Percentiles rank a stretch among this genome's conserved stretches.
These are phyloP conservation scores for Buphagus erythrorhynchus DNA, from an alignment of 2,797 vertebrate genomes.

Conservation along the genomic window DNA sequence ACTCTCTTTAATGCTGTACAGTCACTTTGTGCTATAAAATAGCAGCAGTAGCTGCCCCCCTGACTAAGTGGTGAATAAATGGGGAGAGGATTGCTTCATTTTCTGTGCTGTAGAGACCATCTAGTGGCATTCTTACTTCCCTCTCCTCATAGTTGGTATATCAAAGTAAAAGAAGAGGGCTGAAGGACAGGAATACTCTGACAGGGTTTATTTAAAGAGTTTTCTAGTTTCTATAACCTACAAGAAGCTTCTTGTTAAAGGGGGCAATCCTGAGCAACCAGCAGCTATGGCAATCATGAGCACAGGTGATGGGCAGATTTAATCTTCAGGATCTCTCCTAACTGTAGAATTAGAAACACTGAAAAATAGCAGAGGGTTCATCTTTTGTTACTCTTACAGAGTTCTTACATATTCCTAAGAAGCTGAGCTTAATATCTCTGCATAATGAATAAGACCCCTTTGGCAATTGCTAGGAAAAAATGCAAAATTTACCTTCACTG, in stretches of 20 bases:
- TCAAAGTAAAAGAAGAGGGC: not conserved
- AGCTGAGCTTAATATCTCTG: not conserved
- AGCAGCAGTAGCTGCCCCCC: not conserved
- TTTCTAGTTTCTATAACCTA: not conserved
- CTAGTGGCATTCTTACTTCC: not conserved
- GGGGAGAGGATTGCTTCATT: not conserved
- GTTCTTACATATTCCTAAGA: not conserved
- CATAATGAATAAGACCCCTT: not conserved
- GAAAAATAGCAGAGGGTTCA: not conserved
- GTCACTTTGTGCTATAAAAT: not conserved
- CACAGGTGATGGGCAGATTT: not conserved
- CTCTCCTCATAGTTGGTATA: fast-evolving
- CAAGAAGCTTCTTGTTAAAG: not conserved
- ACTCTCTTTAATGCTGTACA: not conserved
- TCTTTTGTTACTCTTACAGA: not conserved
- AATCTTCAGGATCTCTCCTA: not conserved
- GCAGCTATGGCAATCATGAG: fast-evolving
- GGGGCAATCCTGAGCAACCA: not conserved
- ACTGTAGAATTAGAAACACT: not conserved
- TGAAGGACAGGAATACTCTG: not conserved
- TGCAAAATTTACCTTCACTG: constrained; percentile 5
- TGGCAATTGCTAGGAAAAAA: not conserved
- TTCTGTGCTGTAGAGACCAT: not conserved
- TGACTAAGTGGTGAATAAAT: not conserved
- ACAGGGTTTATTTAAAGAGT: not conserved